Base-by-base conservation (phyloP, 2,888 invertebrate species). In the Azorinus chamasolen region DNA sequence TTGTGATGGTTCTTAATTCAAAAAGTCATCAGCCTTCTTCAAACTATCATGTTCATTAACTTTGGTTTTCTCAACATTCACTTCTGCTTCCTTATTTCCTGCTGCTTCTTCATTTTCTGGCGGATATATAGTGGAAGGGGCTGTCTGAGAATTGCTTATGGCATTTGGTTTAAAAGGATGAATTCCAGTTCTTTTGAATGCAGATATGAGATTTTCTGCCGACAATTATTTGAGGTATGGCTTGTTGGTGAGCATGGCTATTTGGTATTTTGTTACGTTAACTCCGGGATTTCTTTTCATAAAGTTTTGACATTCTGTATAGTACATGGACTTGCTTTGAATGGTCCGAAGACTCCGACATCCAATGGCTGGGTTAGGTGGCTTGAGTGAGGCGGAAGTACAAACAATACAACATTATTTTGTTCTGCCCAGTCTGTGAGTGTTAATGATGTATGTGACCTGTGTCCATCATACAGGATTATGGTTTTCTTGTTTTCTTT, bases 351-450 rank as follows among this genome's bases (percentile, higher is more conserved):
- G 0, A 74, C 61, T 24, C 48, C 63, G 37, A 75, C 68, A 46
- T 71, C 74, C 12, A 75, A 41, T 25, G 75, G 62, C 45, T 79
- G 79, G 10, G 71, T 68, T 2, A 75, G 39, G 46, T 69, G 69
- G 12, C 46, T 61, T 4, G 61, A 25, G 43, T 59, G 59, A 16
- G 73, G 65, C 8, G 69, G 73, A 6, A 70, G 32, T 16, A 73
- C 73, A 62, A 63, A 70, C 6, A 70, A 20, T n/a, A 79, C 51
- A 25, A 68, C 72, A 72, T 79, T 79, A 0, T 54, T 54, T 41
- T 65, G 64, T 55, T 24, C 55, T 14, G 79, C 75, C 75, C 75
- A 79, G 10, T 66, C 51, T 14, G 74, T 54, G 8, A 74, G 25
- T 27, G 12, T 59, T 45, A 57, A 43, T 12, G 46, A 24, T 18